A percentile compares a stretch with the other conserved stretches of the same genome.
phyloP scores from a whole-genome alignment of 2,888 invertebrate genomes.

The Drosophila setosimentum region DNA sequence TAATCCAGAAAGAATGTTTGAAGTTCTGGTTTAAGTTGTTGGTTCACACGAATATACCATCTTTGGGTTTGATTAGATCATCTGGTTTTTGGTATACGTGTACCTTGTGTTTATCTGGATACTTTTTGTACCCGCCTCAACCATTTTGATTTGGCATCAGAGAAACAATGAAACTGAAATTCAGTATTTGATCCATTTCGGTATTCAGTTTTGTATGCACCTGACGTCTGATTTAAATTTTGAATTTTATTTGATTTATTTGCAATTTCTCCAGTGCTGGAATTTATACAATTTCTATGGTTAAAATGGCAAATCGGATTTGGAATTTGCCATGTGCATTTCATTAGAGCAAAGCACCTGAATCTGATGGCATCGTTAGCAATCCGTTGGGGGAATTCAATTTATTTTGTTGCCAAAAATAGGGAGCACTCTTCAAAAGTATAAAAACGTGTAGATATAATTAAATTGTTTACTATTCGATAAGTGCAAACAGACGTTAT shows the following conservation, averaged over 20 bases:
- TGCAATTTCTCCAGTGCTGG: constrained; percentile 58
- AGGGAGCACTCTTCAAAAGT: constrained; percentile 28
- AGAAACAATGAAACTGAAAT: background rate
- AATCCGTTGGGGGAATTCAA: constrained; percentile 51
- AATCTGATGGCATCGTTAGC: constrained; percentile 51
- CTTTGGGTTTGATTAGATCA: background rate
- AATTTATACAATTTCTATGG: constrained; percentile 52
- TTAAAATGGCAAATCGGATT: constrained; percentile 21
- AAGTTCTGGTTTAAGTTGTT: background rate
- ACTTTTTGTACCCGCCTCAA: background rate
- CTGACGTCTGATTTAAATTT: constrained; percentile 65
- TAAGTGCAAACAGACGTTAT: constrained; percentile 1
- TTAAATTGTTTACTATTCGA: background rate
- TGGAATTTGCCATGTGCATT: constrained; percentile 29
- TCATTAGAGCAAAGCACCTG: constrained; percentile 42
- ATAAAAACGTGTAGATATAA: constrained; percentile 8
- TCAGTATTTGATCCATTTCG: background rate
- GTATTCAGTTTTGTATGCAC: constrained; percentile 29
- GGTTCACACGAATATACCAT: background rate
- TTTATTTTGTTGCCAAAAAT: constrained; percentile 54
- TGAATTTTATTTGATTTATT: constrained; percentile 69
- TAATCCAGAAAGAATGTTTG: background rate
- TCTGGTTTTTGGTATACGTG: background rate
- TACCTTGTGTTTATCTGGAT: background rate
- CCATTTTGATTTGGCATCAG: background rate